Evolutionary conservation across 2,797 vertebrate species (phyloP), one percentile per base, ranked within the genome.

Genomic region (Sus cebifrons): DNA sequence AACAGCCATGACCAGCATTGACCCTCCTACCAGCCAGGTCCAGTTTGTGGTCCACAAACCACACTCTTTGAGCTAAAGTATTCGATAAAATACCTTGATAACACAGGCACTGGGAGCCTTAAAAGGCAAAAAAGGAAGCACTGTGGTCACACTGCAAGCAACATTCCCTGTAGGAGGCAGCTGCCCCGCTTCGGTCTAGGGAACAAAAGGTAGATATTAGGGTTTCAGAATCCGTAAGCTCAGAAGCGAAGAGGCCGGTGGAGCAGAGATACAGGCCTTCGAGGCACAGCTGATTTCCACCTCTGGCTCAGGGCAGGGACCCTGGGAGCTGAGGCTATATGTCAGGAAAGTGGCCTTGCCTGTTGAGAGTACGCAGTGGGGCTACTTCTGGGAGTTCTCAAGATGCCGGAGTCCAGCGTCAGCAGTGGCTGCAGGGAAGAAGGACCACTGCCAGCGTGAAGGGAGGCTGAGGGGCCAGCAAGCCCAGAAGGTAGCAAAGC

Each of bases 401-500:
- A 29, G 18, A 27, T 23, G 20, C 73, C 81, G 9, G 32, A 49
- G 40, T 9, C 16, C 9, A 62, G 29, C 75, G 15, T 58, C 16
- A 16, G 5, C 0, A 3, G n/a, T 17, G 5, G 4, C n/a, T 29
- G 15, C 1, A 29, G 21, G 27, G 12, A 16, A 3, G 11, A 58
- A 64, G 12, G 15, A 1, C 32, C 18, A 23, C 2, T 2, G 20
- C 29, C 29, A 10, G 11, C 6, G 54, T 14, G 49, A 58, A 81
- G 17, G 1, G 9, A 65, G 36, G 11, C 71, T 32, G 12, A n/a
- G 40, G 68, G 44, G 36, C 5, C 20, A 11, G 56, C 25, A 18
- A 73, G 29, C 11, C 25, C 9, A 29, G 20, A 62, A 58, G 11
- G 14, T 0, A 21, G 25, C 3, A 0, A 20, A 18, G 12, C 10